These are phyloP conservation scores for Thaleichthys pacificus DNA, from an alignment of 2,797 vertebrate genomes.

Conservation along the genomic window DNA sequence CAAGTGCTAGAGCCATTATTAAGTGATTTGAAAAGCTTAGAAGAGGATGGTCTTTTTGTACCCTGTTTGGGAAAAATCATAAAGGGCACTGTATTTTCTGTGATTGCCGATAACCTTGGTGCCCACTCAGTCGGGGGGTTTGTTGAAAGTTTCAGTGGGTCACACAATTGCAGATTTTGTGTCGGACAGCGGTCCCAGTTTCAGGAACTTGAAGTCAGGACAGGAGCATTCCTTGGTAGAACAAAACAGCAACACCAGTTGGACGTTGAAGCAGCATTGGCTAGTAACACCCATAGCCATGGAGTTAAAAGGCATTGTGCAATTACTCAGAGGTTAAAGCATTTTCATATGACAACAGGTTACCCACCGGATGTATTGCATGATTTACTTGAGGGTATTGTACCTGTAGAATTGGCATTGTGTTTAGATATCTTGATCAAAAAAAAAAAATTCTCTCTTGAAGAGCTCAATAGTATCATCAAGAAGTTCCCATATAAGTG, in stretches of 20 bases:
- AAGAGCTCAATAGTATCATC: constrained; percentile 39
- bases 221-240: constrained; percentile 24
- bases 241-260: constrained; percentile 31
- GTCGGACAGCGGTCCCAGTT: constrained; percentile 21
- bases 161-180: constrained; percentile 33
- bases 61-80: constrained; percentile 27
- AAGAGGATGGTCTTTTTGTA: constrained; percentile 37
- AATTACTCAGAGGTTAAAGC: constrained; percentile 4
- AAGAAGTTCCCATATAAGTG: constrained; percentile 26
- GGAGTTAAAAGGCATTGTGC: constrained; percentile 23
- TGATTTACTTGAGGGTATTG: constrained; percentile 18
- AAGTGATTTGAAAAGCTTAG: constrained; percentile 26
- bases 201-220: constrained; percentile 33
- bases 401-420: constrained; percentile 21
- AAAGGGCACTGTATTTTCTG: constrained; percentile 32
- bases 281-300: constrained; percentile 4
- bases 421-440: constrained; percentile 5
- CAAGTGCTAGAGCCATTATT: constrained; percentile 33
- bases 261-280: constrained; percentile 29
- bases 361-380: constrained; percentile 13
- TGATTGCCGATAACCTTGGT: constrained; percentile 36
- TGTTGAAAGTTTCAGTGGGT: constrained; percentile 37
- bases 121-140: constrained; percentile 26
- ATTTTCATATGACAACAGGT: constrained; percentile 9
- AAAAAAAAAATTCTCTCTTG: constrained; percentile 2